phyloP scores from a whole-genome alignment of 2,113 vertebrate species.

The Ascaphus truei region DNA sequence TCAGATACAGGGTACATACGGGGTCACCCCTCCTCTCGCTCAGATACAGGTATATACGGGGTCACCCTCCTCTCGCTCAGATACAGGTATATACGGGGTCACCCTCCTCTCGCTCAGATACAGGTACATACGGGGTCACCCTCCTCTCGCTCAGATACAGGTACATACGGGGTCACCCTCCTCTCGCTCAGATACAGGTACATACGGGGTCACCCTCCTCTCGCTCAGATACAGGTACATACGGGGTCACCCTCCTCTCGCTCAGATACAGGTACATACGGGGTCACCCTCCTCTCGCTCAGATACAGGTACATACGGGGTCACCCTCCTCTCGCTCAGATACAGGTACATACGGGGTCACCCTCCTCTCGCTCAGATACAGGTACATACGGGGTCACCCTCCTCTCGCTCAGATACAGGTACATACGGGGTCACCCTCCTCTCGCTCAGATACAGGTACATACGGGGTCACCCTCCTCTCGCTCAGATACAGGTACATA shows the following conservation, averaged over 20 bases:
- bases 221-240: no score
- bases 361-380: conserved; percentile 69
- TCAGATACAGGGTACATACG: not conserved
- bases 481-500: conserved; percentile 70
- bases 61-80: not conserved
- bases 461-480: conserved; percentile 62
- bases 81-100: not conserved
- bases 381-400: conserved; percentile 67
- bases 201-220: not conserved
- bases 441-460: conserved; percentile 75
- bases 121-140: not conserved
- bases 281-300: not conserved
- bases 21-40: not conserved
- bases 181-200: not conserved
- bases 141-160: not conserved
- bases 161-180: not conserved
- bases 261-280: not conserved
- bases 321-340: conserved; percentile 49
- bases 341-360: conserved; percentile 70
- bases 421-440: conserved; percentile 59
- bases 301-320: not conserved
- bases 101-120: not conserved
- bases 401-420: conserved; percentile 72
- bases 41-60: no score
- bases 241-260: not conserved